phyloP scores from a whole-genome alignment of 92 coral and sea anemone species.

The Parazoanthus darwini region DNA sequence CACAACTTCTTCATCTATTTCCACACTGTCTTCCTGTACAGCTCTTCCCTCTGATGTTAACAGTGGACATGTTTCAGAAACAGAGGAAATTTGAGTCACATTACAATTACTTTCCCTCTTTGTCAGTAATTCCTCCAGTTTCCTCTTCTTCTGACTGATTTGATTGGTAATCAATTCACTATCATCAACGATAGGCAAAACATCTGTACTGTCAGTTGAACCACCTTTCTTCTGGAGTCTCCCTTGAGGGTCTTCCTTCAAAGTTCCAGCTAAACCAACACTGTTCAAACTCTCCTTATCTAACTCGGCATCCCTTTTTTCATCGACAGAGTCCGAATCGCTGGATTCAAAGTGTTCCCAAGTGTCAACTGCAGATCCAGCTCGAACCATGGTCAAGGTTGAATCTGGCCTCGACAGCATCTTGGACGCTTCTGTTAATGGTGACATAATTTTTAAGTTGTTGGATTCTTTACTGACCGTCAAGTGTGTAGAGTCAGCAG shows the following conservation, averaged over 20 bases:
- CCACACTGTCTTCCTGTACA: background rate
- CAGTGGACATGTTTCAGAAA: background rate
- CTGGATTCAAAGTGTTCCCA: background rate
- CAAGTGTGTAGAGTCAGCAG: slow-evolving; percentile 20
- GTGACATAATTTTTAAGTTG: slow-evolving; percentile 56
- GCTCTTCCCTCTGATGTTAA: background rate
- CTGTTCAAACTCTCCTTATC: background rate
- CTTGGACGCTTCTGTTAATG: slow-evolving; percentile 58
- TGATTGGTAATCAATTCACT: slow-evolving; percentile 28
- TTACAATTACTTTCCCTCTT: slow-evolving; percentile 38
- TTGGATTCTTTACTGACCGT: slow-evolving; percentile 47
- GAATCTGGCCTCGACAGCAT: slow-evolving; percentile 7
- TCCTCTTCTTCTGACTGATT: slow-evolving; percentile 53
- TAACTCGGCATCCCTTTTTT: background rate
- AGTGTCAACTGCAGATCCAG: background rate
- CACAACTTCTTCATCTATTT: background rate
- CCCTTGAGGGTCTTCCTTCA: background rate
- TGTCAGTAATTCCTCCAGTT: slow-evolving; percentile 51
- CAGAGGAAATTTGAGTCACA: background rate
- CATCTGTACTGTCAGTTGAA: background rate
- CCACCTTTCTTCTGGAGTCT: background rate
- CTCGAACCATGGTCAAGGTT: background rate
- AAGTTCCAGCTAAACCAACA: background rate
- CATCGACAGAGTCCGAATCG: background rate
- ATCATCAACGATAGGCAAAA: slow-evolving; percentile 13